Percentiles rank a stretch among this genome's conserved stretches.
phyloP scores from a whole-genome alignment of 2,797 vertebrate species.

The Graptemys geographica region DNA sequence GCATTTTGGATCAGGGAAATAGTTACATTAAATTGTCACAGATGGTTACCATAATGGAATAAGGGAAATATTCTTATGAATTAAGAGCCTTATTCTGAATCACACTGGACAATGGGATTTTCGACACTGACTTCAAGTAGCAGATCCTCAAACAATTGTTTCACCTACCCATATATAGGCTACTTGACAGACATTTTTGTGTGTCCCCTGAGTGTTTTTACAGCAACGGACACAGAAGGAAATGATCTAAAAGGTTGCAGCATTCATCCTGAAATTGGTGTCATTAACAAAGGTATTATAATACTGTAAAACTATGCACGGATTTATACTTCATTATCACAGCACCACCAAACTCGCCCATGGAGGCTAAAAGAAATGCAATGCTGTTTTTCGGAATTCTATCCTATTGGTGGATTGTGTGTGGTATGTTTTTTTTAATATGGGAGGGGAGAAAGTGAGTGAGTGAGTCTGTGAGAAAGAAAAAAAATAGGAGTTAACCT shows the following conservation, averaged over 20 bases:
- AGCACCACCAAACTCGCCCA: background rate
- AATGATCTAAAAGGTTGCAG: background rate
- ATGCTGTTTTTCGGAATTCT: background rate
- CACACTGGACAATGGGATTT: background rate
- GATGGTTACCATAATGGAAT: background rate
- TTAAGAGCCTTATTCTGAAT: background rate
- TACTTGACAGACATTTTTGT: background rate
- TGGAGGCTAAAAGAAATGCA: background rate
- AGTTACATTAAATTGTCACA: constrained; percentile 43
- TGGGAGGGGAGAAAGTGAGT: background rate
- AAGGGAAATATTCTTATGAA: background rate
- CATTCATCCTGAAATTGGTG: background rate
- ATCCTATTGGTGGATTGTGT: rapidly evolving
- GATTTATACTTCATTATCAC: constrained; percentile 11
- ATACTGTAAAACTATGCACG: background rate
- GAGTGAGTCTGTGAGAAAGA: background rate
- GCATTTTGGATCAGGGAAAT: constrained; percentile 8
- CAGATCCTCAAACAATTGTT: constrained; percentile 48
- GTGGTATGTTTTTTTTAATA: background rate
- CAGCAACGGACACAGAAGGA: background rate
- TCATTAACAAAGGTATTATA: constrained; percentile 33
- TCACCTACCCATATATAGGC: constrained; percentile 18
- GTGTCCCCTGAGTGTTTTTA: background rate
- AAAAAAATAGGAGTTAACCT: constrained; percentile 40
- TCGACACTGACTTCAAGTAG: constrained; percentile 13